Percentiles rank a stretch among this genome's conserved stretches.
These are phyloP conservation scores for Julus scanicus DNA, from an alignment of 2,888 invertebrate species.

Conservation along the genomic window DNA sequence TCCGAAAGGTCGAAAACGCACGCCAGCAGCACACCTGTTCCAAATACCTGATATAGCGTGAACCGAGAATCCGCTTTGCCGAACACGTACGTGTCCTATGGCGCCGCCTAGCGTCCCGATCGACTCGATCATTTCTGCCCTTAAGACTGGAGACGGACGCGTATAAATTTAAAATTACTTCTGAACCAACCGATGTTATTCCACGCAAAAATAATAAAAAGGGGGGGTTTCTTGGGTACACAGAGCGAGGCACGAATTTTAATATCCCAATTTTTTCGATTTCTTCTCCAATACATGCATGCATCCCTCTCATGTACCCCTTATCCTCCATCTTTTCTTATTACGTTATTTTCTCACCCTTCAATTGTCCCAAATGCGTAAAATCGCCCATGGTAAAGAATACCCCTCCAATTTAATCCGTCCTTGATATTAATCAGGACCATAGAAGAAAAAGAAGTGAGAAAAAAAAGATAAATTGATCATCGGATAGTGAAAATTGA, in stretches of 20 bases:
- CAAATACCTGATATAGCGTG: no score
- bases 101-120: no score
- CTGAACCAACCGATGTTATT: not conserved
- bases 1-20: no score
- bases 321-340: not conserved
- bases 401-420: slow-evolving; percentile 1
- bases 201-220: not conserved
- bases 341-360: slow-evolving; percentile 1
- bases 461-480: not conserved
- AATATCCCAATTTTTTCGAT: not conserved
- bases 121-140: no score
- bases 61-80: no score
- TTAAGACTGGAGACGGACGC: no score
- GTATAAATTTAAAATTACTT: no score
- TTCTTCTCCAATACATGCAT: not conserved
- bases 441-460: not conserved
- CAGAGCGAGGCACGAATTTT: not conserved
- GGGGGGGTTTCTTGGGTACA: not conserved
- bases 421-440: slow-evolving; percentile 1
- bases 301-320: not conserved
- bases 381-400: not conserved
- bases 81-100: no score
- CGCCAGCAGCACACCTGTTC: no score
- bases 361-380: slow-evolving; percentile 1
- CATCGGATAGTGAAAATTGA: slow-evolving; percentile 1